Conservation (phyloP, 2,888 invertebrate species). For the Eurois occulta region DNA sequence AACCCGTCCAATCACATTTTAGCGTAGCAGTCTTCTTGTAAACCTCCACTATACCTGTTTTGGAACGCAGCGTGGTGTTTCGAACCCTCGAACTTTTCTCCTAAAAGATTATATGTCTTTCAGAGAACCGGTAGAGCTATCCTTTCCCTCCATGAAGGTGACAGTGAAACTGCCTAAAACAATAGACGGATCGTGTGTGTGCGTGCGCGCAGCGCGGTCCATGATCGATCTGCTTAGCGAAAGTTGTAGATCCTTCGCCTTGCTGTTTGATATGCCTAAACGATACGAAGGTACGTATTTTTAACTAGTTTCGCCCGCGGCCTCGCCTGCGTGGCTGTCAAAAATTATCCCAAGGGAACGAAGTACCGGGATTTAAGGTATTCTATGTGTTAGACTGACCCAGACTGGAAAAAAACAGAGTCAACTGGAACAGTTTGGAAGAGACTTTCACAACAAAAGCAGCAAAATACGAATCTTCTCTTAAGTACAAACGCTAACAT, state of each 20-base stretch:
- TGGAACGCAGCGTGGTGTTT: background rate
- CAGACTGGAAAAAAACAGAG: too few species aligned
- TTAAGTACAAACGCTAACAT: too few species aligned
- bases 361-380: too few species aligned
- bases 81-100: background rate
- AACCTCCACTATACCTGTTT: background rate
- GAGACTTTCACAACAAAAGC: too few species aligned
- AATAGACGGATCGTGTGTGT: slow-evolving; percentile 89
- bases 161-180: slow-evolving; percentile 89
- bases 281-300: slow-evolving; percentile 77
- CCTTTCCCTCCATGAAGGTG: slow-evolving; percentile 89
- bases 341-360: background rate
- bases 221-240: slow-evolving; percentile 91
- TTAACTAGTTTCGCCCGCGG: background rate
- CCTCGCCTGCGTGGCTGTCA: background rate
- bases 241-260: slow-evolving; percentile 75
- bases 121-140: slow-evolving; percentile 89
- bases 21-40: background rate
- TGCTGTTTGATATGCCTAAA: slow-evolving; percentile 74
- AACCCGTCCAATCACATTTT: background rate
- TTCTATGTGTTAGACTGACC: too few species aligned
- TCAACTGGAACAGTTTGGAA: too few species aligned
- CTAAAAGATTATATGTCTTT: slow-evolving; percentile 28
- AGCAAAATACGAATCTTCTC: too few species aligned
- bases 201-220: slow-evolving; percentile 90